Evolutionary conservation across 2,888 invertebrate species (phyloP), one percentile per base, ranked within the genome.

Genomic region (Saturnia pavonia): DNA sequence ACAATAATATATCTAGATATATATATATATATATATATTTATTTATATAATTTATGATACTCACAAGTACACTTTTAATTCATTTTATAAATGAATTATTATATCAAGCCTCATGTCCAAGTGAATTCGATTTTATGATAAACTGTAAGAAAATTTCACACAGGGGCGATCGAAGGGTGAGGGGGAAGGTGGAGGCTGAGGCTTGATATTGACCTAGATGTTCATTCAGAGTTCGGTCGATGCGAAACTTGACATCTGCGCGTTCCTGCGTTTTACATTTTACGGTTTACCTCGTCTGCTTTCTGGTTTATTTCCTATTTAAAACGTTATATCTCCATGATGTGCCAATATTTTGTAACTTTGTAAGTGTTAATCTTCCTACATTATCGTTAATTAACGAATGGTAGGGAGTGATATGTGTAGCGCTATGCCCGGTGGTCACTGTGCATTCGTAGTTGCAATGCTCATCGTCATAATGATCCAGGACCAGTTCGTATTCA

Each of bases 181-280:
- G 83, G 85, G 83, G 83, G 67, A 82, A 72, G 80, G 85, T 69
- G 84, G 84, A 75, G 87, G 87, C 82, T 85, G 87, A 88, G 91
- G 91, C 86, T 92, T 94, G 94, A 92, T 94, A 93, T 94, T 94
- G 94, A 94, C 94, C 94, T 93, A 94, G 88, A 91, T 94, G 92
- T 92, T 93, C 94, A 93, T 93, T 93, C 91, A 93, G 91, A 89
- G 92, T 90, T 92, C 93, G 94, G 94, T 93, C 94, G 94, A 94
- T 94, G 94, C 90, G 92, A 92, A 90, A 91, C 92, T 91, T 92
- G 90, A 92, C 93, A 92, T 92, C 93, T 92, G 93, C 93, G 94
- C 94, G 92, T 85, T 91, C 87, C 92, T 90, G 90, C 91, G 91
- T 91, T 91, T 89, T 86, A 81, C 88, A 86, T 89, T 90, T 91